Conservation (phyloP, 2,888 invertebrate species). For the Calliphora vomitoria region DNA sequence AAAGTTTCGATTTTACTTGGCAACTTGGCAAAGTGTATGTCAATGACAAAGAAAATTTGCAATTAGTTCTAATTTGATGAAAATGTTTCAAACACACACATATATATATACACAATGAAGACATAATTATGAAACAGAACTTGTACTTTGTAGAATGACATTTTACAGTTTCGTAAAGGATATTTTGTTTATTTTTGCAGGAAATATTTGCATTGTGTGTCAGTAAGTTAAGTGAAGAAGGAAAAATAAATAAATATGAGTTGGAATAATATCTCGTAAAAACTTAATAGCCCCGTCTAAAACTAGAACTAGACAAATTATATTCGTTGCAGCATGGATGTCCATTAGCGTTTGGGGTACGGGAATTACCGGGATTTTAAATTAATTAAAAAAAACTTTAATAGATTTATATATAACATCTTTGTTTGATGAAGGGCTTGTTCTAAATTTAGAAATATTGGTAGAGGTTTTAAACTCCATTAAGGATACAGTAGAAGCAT, state of each 20-base stretch:
- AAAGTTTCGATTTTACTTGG: conserved; percentile 15
- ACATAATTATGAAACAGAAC: conserved; percentile 14
- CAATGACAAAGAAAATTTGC: conserved; percentile 38
- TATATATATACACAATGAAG: neutral
- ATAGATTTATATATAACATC: no score
- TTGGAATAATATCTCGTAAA: no score
- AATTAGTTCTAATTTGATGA: conserved; percentile 31
- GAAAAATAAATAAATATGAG: neutral
- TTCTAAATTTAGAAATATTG: no score
- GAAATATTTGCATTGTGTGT: neutral
- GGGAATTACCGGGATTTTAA: no score
- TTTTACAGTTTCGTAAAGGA: conserved; percentile 2
- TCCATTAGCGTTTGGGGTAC: no score
- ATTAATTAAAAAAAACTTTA: no score
- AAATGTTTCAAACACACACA: neutral
- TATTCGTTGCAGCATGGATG: no score
- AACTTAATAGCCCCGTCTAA: no score
- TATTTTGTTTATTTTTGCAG: neutral
- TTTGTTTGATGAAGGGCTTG: no score
- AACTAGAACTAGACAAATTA: no score
- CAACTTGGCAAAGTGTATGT: conserved; percentile 28
- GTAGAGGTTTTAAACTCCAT: no score
- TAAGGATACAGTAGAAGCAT: no score
- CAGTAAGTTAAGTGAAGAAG: neutral
- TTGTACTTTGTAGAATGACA: conserved; percentile 5